Base-by-base conservation (phyloP, 2,797 vertebrate genomes). In the Microhierax caerulescens region DNA sequence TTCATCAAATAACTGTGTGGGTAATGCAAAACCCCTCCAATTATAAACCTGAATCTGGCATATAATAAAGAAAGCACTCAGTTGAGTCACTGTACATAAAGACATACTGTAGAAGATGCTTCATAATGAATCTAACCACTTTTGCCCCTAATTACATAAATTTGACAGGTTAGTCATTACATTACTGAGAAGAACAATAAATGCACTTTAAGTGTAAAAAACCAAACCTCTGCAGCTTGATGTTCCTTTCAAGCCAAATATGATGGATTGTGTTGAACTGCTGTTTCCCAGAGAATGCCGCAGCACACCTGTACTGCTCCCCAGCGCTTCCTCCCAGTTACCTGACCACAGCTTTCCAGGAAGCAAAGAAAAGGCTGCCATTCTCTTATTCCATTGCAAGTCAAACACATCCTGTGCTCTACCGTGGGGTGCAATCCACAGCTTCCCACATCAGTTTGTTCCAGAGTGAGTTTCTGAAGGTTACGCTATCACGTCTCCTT, bases 11-110 rank as follows among this genome's bases (percentile, higher is more conserved):
- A 95, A 63, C 32, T 25, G n/a, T 20, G 34, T 1, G 28, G 61
- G 57, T 61, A 94, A 90, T 43, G 70, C 67, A 90, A 69, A 5
- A 23, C 13, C 53, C n/a, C 39, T 63, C 67, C 1, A 9, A 86
- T 69, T 63, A 84, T 20, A 88, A 88, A 61, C 12, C 48, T 70
- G 39, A 64, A 60, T 60, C 74, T 85, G 51, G 22, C 30, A n/a
- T 34, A 41, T 67, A 60, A 82, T 36, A 67, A 77, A 87, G 39
- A 82, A 85, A 94, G 56, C 64, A 37, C 21, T 79, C 80, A 57
- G 72, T 86, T 83, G 80, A 96, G 70, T 91, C 83, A 94, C 78
- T 80, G 34, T 24, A 80, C 34, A 65, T 37, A n/a, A 88, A 84
- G 72, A 80, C 19, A 48, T 23, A 41, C 6, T 51, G 25, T 5